Evolutionary conservation across 2,113 vertebrate genomes (phyloP), one percentile per base, ranked within the genome.

Genomic region (Saccopteryx leptura): DNA sequence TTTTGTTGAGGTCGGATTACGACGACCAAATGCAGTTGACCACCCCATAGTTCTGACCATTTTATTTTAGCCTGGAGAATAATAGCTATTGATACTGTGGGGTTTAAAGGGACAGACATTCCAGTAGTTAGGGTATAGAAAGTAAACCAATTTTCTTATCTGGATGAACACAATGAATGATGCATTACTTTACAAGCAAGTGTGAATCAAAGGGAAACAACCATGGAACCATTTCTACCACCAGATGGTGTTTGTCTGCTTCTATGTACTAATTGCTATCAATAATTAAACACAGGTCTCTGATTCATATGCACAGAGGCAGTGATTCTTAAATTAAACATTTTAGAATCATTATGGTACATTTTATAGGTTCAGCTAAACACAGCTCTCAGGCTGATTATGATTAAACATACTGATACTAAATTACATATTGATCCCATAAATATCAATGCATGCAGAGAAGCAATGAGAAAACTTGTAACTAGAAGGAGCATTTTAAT

Each of bases 211-310:
- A 94, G 87, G 3, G 8, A 89, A 18, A 54, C 84, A 69, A 79
- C 83, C 97, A 88, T 46, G 93, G 97, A 97, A 94, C 91, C 84
- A 95, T 97, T 98, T 97, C 97, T 97, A 95, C 96, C 97, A 97
- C 98, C 98, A 99, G 98, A 98, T 98, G 98, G 98, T 98, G 98
- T 98, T 98, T 98, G 96, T 98, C 98, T 98, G 98, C 96, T 97
- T 98, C 97, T 98, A n/a, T 98, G 98, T 96, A 96, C 97, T 98
- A 98, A 98, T 98, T 98, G 97, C 97, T 98, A 98, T 98, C 98
- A 99, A 98, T 98, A 98, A 98, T 98, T 99, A 98, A 99, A 98
- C 97, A 97, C 87, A 98, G 98, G 97, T 97, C 97, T 98, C 98
- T 98, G 98, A 98, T 98, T 99, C 98, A 98, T 98, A 98, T 95